A percentile compares a stretch with the other conserved stretches of the same genome.
phyloP scores from a whole-genome alignment of 2,888 invertebrate genomes.

The Agrilus mali region DNA sequence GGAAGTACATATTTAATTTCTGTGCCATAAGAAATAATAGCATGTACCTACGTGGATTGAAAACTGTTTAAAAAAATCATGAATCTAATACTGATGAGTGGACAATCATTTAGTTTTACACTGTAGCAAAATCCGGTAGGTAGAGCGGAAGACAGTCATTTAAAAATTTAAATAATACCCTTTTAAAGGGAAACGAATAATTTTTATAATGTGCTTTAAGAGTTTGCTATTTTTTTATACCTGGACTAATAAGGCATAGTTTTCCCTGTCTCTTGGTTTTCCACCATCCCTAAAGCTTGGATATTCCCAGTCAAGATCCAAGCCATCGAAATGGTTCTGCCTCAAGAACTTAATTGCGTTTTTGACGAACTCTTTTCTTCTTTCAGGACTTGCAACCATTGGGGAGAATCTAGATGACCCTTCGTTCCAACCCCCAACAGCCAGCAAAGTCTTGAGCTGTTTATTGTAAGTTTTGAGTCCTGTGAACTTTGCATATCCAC shows the following conservation, averaged over 20 bases:
- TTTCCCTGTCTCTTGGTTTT: constrained; percentile 68
- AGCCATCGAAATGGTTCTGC: constrained; percentile 85
- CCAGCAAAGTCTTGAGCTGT: constrained; percentile 77
- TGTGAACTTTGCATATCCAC: constrained; percentile 88
- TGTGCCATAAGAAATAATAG: no score
- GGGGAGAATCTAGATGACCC: constrained; percentile 78
- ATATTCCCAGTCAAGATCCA: constrained; percentile 89
- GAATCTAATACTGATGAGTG: no score
- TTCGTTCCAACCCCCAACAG: constrained; percentile 91
- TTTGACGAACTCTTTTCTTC: constrained; percentile 69
- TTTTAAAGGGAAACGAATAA: no score
- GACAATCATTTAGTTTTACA: no score
- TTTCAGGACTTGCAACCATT: constrained; percentile 68
- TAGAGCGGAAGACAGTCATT: no score
- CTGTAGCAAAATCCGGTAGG: no score
- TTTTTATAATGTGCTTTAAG: no score
- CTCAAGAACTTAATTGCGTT: constrained; percentile 76
- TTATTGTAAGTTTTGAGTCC: constrained; percentile 89
- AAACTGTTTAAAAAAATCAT: no score
- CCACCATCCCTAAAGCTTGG: constrained; percentile 72
- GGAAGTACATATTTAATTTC: no score
- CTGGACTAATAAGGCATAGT: constrained; percentile 78
- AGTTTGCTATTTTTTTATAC: constrained; percentile 27
- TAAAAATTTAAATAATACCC: no score
- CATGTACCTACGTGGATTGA: no score